A percentile compares a stretch with the other conserved stretches of the same genome.
Evolutionary conservation across 2,888 invertebrate species (phyloP).

Genomic region (Sphaeridia pumilis): DNA sequence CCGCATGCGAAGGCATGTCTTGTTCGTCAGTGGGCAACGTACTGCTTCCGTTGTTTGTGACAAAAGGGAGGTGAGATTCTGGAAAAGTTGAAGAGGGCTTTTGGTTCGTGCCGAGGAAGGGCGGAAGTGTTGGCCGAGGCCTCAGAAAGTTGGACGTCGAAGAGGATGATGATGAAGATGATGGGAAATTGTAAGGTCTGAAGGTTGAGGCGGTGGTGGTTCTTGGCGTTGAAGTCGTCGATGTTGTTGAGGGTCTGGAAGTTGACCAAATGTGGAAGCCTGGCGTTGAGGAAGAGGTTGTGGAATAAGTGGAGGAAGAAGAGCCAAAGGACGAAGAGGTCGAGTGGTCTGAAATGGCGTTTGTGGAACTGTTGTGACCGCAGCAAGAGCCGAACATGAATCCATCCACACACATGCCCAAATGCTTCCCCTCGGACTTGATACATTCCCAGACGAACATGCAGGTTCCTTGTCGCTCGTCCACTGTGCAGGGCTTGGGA

Average conservation of each 20-base stretch:
- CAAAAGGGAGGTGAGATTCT: conserved; percentile 13
- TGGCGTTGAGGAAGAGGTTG: neutral
- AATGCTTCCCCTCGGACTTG: conserved; percentile 74
- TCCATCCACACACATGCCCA: conserved; percentile 85
- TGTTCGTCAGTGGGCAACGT: neutral
- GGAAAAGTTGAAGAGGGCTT: conserved; percentile 19
- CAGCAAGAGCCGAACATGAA: conserved; percentile 94
- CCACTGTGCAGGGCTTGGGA: conserved; percentile 47
- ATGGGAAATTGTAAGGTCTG: conserved; percentile 31
- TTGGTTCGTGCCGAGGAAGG: neutral
- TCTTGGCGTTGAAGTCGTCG: conserved; percentile 44
- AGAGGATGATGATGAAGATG: too few relatives aligned
- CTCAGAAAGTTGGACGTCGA: conserved; percentile 38
- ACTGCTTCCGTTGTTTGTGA: conserved; percentile 12
- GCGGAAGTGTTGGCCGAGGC: conserved; percentile 38
- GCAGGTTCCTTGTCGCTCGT: conserved; percentile 55
- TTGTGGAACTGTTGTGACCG: conserved; percentile 44
- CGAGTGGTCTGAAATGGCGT: conserved; percentile 20
- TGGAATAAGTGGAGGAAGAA: conserved; percentile 4
- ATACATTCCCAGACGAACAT: conserved; percentile 96
- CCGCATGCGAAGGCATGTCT: neutral
- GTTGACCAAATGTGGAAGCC: conserved; percentile 45
- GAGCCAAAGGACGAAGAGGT: conserved; percentile 11
- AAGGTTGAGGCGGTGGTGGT: conserved; percentile 36
- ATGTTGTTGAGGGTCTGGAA: conserved; percentile 39